Base-by-base conservation (phyloP, 2,113 vertebrate species). In the Cheirogaleus medius region DNA sequence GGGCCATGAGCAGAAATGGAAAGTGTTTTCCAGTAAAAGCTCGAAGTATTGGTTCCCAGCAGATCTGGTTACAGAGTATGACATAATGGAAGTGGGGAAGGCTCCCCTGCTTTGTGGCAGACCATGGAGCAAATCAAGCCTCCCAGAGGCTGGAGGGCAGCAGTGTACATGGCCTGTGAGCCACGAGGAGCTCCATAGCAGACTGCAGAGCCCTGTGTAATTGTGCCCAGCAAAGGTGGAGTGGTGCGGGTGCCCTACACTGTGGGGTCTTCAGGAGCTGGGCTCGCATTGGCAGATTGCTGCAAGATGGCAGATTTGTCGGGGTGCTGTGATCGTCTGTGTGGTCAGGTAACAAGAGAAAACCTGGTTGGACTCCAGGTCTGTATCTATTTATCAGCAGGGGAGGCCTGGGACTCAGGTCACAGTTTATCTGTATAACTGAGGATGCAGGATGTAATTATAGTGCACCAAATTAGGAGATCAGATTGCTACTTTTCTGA, bases 261-360 rank as follows among this genome's bases (percentile, higher is more conserved):
- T 0, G 0, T 10, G 47, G 39, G 10, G 10, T 73, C 18, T 32
- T 3, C 14, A 44, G 23, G 39, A 66, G 42, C 52, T 37, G 34
- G 23, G 42, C 1, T 25, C 10, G 5, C 39, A 18, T 58, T n/a
- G 52, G 42, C 37, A 80, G 88, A 71, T 66, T 5, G 1, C 15
- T 80, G 47, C 44, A 32, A 60, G 21, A 9, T 0, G 42, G 37
- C 44, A 20, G 56, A 21, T 60, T 54, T 80, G 18, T 56, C 32
- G 58, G 73, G 37, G 52, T 4, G 3, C 25, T 34, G 15, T 71
- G 42, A 54, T 90, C 54, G 25, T 3, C 4, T 60, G 74, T 39
- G 4, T 5, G 56, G 39, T 18, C 52, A 80, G 34, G 52, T 29
- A 54, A 58, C n/a, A 64, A 42, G 81, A 92, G n/a, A 66, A 56